Percentiles rank a stretch among this genome's conserved stretches.
Conservation (phyloP, 2,797 vertebrate genomes). For the Gorsachius magnificus region DNA sequence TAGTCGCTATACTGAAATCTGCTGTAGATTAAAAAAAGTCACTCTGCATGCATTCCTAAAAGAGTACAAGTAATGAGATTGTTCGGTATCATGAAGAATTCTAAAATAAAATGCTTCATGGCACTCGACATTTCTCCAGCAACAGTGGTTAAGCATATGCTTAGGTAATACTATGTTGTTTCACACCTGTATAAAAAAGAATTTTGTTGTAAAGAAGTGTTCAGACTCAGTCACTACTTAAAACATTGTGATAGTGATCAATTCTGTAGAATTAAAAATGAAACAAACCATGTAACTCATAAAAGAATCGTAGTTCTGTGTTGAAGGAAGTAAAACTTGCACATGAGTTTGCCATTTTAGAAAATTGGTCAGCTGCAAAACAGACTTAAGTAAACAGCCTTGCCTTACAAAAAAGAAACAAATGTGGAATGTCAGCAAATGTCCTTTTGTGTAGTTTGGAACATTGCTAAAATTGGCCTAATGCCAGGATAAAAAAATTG, state of each 20-base stretch:
- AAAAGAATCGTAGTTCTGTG: background rate
- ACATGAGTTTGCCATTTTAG: background rate
- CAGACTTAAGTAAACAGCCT: background rate
- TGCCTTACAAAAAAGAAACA: background rate
- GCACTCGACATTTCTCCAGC: background rate
- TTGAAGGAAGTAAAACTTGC: background rate
- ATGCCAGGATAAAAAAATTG: background rate
- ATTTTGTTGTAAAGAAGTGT: background rate
- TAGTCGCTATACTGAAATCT: background rate
- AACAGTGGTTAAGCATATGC: background rate
- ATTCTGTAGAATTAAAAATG: background rate
- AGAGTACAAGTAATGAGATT: background rate
- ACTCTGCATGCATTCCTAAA: background rate
- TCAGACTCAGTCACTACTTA: fast-evolving
- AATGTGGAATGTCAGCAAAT: background rate
- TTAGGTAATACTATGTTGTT: background rate
- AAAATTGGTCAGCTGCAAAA: background rate
- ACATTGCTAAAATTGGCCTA: background rate
- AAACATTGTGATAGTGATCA: background rate
- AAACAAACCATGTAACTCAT: background rate
- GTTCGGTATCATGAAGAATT: background rate
- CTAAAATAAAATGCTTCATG: fast-evolving
- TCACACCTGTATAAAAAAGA: background rate
- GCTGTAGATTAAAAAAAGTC: background rate
- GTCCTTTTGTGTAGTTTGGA: background rate